Conservation (phyloP, 2,888 invertebrate species). For the Allolobophora icterica region DNA sequence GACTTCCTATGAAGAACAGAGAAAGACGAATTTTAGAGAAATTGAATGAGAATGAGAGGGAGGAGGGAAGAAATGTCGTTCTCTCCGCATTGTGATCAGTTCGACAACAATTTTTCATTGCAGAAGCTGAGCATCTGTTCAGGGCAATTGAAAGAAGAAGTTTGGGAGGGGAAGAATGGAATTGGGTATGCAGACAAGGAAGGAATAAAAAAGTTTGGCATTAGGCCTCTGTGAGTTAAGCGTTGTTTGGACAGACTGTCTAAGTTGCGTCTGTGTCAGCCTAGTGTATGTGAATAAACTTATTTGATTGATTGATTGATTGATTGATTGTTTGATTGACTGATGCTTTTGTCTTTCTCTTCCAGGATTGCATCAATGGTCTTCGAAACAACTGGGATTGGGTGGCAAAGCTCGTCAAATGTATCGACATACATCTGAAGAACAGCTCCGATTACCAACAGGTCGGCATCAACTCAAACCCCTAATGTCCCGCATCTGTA, state of each 20-base stretch:
- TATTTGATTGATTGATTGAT: too few relatives aligned
- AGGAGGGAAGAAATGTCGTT: neutral
- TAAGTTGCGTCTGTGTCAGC: too few relatives aligned
- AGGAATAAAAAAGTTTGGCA: too few relatives aligned
- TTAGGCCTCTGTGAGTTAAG: too few relatives aligned
- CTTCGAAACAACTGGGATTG: constrained; percentile 50
- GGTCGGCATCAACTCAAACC: constrained; percentile 40
- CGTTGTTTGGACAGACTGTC: too few relatives aligned
- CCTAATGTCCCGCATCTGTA: neutral
- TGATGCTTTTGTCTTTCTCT: neutral
- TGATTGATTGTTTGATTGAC: neutral
- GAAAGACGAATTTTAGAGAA: neutral
- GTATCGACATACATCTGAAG: constrained; percentile 49
- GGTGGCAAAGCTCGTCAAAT: constrained; percentile 47
- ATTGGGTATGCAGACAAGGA: neutral
- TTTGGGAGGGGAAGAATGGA: neutral
- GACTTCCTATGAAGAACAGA: neutral
- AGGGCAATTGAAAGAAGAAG: neutral
- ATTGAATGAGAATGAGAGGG: neutral
- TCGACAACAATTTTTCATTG: neutral
- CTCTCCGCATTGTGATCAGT: neutral
- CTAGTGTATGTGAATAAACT: too few relatives aligned
- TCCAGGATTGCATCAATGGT: constrained; percentile 50
- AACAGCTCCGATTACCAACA: constrained; percentile 50
- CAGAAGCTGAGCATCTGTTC: neutral